These are phyloP conservation scores for Laticauda laticaudata DNA, from an alignment of 2,113 vertebrate species.

Conservation along the genomic window DNA sequence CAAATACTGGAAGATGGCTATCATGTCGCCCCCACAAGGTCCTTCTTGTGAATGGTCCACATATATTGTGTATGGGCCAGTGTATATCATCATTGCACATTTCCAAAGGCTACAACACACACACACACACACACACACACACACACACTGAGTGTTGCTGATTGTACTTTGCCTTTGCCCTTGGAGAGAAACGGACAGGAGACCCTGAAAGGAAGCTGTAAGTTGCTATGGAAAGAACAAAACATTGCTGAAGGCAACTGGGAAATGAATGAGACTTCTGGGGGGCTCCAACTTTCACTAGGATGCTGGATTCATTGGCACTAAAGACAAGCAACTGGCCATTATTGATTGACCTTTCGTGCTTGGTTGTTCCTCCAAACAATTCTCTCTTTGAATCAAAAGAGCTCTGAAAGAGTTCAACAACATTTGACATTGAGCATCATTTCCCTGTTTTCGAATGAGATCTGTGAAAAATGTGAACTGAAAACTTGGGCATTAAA, in stretches of 20 bases:
- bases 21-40: too few relatives aligned
- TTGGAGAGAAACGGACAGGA: not conserved
- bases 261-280: not conserved
- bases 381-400: not conserved
- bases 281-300: not conserved
- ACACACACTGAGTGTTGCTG: not conserved
- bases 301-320: not conserved
- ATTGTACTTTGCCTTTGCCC: not conserved
- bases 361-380: not conserved
- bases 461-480: not conserved
- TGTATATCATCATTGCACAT: not conserved
- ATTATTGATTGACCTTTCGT: not conserved
- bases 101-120: not conserved
- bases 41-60: too few relatives aligned
- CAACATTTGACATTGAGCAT: not conserved
- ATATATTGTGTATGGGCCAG: not conserved
- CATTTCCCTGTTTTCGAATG: not conserved
- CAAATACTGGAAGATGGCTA: too few relatives aligned
- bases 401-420: not conserved
- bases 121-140: too few relatives aligned
- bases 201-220: not conserved
- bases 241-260: not conserved
- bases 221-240: not conserved
- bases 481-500: not conserved
- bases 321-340: not conserved